These are phyloP conservation scores for Lasius fuliginosus DNA, from an alignment of 2,888 invertebrate species.

Conservation along the genomic window DNA sequence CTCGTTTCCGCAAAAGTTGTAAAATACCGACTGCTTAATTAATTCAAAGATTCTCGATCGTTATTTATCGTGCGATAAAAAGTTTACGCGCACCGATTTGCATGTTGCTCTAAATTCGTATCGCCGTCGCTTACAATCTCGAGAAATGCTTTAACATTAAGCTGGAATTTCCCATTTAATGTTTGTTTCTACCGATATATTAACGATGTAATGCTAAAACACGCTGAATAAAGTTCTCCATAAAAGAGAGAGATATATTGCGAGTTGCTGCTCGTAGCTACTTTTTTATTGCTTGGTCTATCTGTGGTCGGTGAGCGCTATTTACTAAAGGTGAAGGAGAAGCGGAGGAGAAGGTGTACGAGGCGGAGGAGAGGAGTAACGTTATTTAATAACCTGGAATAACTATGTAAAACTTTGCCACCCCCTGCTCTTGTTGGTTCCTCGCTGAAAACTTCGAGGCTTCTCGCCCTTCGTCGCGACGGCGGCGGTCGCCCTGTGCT, in stretches of 20 bases:
- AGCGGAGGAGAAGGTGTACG: slow-evolving; percentile 40
- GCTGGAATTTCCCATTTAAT: neutral
- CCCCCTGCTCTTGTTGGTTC: slow-evolving; percentile 46
- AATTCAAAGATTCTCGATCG: slow-evolving; percentile 37
- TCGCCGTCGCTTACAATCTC: slow-evolving; percentile 21
- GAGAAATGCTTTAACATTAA: neutral
- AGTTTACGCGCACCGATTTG: neutral
- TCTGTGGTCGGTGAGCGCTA: slow-evolving; percentile 51
- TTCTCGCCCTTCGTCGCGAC: slow-evolving; percentile 59
- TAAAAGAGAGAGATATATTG: slow-evolving; percentile 66
- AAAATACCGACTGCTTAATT: slow-evolving; percentile 33
- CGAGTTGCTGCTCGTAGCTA: slow-evolving; percentile 56
- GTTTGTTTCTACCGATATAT: neutral
- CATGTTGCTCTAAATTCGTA: neutral
- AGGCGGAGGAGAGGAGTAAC: slow-evolving; percentile 48
- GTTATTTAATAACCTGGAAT: slow-evolving; percentile 79
- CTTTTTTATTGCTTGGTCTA: slow-evolving; percentile 55
- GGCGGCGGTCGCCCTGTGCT: slow-evolving; percentile 28
- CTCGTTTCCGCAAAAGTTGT: slow-evolving; percentile 35
- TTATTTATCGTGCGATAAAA: slow-evolving; percentile 41
- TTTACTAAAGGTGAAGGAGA: slow-evolving; percentile 56
- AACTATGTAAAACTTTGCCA: slow-evolving; percentile 74
- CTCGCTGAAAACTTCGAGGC: slow-evolving; percentile 59
- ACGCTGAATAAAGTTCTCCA: slow-evolving; percentile 37
- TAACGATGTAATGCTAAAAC: slow-evolving; percentile 23